Base-by-base conservation (phyloP, 2,888 invertebrate species). In the Acanthococcus lagerstroemiae region DNA sequence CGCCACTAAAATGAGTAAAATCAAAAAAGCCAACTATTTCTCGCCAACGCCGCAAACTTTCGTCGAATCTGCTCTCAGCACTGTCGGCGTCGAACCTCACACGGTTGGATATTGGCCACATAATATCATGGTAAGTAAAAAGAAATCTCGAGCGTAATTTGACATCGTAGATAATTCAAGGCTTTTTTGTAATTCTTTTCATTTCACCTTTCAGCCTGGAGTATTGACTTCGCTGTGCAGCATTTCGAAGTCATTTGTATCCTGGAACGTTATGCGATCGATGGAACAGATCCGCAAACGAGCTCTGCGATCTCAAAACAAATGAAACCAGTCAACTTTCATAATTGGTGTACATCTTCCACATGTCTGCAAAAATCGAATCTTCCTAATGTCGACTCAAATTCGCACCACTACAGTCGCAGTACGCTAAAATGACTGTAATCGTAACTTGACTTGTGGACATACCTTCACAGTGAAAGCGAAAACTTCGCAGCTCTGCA, bases 1-100 rank as follows among this genome's bases (percentile, higher is more conserved):
- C 0, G 90, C 90, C 22, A 92, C 94, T 0, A 94, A 94, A 74
- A 90, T 93, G 89, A 86, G 88, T 9, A 88, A 89, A 72, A 87
- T 93, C 67, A 80, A 82, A n/a, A 76, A 75, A 70, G 80, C 86
- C 26, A 83, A 85, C 0, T 80, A 85, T 76, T 83, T 90, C 78
- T 86, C 89, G 0, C 91, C 91, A 0, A 81, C 84, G 0, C 83
- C 91, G 0, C 80, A 84, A 52, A 80, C 78, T 37, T 92, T 83
- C 74, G 90, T 90, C 30, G 79, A 80, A 66, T 82, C 85, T 0
- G 86, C 90, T 0, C 75, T 91, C 1, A 80, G 79, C 66, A 83
- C 87, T 1, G 80, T 89, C 7, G 91, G 90, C 1, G 82, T 87
- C 50, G 79, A 82, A 52, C 78, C 81, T 15, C 80, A 80, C 58